phyloP scores from a whole-genome alignment of 2,113 vertebrate genomes.

The Ammodytes marinus region DNA sequence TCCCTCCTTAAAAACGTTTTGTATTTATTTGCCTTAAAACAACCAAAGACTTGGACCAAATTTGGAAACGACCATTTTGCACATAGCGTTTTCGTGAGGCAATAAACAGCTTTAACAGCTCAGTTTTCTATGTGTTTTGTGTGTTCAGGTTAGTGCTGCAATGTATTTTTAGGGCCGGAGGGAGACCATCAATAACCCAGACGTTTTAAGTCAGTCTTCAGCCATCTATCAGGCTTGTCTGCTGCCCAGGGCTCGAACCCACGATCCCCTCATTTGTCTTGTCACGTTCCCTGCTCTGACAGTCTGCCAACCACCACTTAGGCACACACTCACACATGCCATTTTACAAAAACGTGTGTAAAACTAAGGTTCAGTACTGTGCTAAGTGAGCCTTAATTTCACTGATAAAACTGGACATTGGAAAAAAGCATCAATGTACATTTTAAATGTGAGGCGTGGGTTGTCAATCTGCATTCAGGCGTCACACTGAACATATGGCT shows the following conservation, averaged over 20 bases:
- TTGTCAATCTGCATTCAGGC: not conserved
- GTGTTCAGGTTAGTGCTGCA: conserved; percentile 49
- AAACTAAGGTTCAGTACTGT: conserved; percentile 30
- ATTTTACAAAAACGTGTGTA: conserved; percentile 13
- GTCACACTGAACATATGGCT: not conserved
- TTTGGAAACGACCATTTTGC: too few species aligned
- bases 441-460: not conserved
- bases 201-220: conserved; percentile 74
- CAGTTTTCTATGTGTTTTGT: conserved; percentile 6
- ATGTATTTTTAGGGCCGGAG: conserved; percentile 72
- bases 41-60: too few species aligned
- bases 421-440: not conserved
- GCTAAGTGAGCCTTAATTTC: conserved; percentile 10
- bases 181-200: conserved; percentile 78
- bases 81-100: not conserved
- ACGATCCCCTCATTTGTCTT: conserved; percentile 74
- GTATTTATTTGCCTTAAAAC: too few species aligned
- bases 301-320: conserved; percentile 55
- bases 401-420: not conserved
- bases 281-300: conserved; percentile 67
- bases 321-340: conserved; percentile 34
- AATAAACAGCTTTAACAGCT: conserved; percentile 21
- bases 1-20: too few species aligned
- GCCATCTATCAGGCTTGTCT: conserved; percentile 74
- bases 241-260: conserved; percentile 74